A percentile compares a stretch with the other conserved stretches of the same genome.
Conservation (phyloP, 2,888 invertebrate species). For the Nephrotoma guestfalica region DNA sequence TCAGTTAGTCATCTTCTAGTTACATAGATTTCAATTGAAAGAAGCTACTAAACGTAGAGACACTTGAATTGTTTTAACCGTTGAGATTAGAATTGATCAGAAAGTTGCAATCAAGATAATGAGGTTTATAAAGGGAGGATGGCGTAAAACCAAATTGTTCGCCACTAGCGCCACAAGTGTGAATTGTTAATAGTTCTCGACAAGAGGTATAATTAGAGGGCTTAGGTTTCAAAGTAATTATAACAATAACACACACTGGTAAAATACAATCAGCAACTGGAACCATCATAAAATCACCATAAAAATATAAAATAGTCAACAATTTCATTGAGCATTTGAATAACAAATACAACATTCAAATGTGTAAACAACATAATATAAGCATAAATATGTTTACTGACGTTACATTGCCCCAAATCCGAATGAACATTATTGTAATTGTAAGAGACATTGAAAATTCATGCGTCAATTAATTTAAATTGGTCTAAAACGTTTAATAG, state of each 20-base stretch:
- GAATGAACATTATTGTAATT: not conserved
- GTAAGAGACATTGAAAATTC: not conserved
- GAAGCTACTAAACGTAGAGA: not conserved
- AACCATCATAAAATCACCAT: no score
- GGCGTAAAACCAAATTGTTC: no score
- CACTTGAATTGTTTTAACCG: not conserved
- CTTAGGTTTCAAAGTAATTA: no score
- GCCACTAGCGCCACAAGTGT: no score
- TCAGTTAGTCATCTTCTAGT: not conserved
- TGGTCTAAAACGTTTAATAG: not conserved
- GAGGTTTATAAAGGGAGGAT: not conserved
- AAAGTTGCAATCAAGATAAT: not conserved
- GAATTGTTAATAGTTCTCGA: no score
- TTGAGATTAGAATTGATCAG: not conserved
- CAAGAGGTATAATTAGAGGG: no score
- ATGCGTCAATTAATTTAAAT: not conserved
- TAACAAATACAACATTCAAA: no score
- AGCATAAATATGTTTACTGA: not conserved
- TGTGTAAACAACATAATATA: no score
- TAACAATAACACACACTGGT: no score
- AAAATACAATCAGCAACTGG: no score
- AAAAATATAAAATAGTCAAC: no score
- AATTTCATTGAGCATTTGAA: no score
- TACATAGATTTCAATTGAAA: not conserved
- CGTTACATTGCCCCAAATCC: not conserved